Conservation (phyloP, 92 coral and sea anemone genomes). For the Blastomussa wellsi region DNA sequence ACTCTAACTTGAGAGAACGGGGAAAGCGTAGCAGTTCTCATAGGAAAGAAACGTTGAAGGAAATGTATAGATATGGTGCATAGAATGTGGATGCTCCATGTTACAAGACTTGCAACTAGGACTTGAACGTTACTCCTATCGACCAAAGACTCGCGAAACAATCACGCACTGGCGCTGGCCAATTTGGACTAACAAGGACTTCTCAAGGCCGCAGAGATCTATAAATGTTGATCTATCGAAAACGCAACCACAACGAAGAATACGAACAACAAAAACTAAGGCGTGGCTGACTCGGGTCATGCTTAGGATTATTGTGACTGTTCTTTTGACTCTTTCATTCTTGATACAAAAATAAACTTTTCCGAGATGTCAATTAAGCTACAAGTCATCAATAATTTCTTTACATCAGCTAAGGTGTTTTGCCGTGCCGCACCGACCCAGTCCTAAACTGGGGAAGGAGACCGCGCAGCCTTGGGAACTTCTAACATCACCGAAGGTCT, state of each 20-base stretch:
- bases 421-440: neutral
- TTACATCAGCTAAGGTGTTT: neutral
- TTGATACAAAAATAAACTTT: neutral
- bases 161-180: slow-evolving; percentile 22
- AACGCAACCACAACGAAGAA: neutral
- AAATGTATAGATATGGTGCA: neutral
- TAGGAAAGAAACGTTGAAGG: neutral
- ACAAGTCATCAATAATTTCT: neutral
- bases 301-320: neutral
- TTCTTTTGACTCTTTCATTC: neutral
- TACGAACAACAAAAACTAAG: no score
- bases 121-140: neutral
- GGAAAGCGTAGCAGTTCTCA: no score
- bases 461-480: slow-evolving; percentile 80
- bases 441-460: slow-evolving; percentile 78
- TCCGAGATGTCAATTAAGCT: no score
- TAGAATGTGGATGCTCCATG: neutral
- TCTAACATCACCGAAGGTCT: slow-evolving; percentile 84
- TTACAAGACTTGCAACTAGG: neutral
- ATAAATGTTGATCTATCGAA: neutral
- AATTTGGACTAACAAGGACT: neutral
- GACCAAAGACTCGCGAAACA: slow-evolving; percentile 19
- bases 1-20: no score
- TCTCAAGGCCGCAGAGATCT: neutral
- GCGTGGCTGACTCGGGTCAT: neutral